Conservation (phyloP, 2,113 vertebrate species). For the Lasiurus borealis region DNA sequence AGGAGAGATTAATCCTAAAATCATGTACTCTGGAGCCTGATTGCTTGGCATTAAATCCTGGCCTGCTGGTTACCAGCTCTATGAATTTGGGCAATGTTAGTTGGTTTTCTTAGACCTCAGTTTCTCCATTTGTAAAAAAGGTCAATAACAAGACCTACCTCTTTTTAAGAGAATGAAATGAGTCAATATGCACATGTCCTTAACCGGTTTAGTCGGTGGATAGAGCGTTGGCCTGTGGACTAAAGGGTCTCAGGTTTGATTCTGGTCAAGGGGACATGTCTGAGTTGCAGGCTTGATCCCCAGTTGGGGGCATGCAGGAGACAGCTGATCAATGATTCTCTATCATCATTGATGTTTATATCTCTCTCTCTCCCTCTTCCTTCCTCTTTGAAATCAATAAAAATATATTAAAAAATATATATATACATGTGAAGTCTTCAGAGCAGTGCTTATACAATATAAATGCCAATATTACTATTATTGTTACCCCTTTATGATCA, state of each 20-base stretch:
- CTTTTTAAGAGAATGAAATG: not conserved
- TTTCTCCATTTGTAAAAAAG: not conserved
- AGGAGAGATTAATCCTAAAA: not conserved
- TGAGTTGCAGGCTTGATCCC: too few relatives aligned
- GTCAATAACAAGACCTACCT: not conserved
- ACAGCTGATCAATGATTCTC: too few relatives aligned
- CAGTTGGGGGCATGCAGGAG: too few relatives aligned
- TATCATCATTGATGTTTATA: too few relatives aligned
- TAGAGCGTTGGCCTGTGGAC: too few relatives aligned
- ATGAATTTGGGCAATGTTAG: not conserved
- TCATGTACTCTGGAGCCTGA: not conserved
- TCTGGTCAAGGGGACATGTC: too few relatives aligned
- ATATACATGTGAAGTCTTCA: not conserved
- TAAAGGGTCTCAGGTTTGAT: too few relatives aligned
- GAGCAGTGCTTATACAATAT: not conserved
- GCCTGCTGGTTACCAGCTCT: not conserved
- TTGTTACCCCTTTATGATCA: not conserved
- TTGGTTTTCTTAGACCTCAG: not conserved
- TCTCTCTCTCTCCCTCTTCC: too few relatives aligned
- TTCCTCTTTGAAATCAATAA: too few relatives aligned
- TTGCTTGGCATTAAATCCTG: not conserved
- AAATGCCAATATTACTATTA: not conserved
- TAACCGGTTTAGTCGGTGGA: too few relatives aligned
- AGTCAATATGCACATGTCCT: not conserved
- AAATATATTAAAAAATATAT: too few relatives aligned